A percentile compares a stretch with the other conserved stretches of the same genome.
phyloP scores from a whole-genome alignment of 2,113 vertebrate species.

The Tetraodon nigroviridis region DNA sequence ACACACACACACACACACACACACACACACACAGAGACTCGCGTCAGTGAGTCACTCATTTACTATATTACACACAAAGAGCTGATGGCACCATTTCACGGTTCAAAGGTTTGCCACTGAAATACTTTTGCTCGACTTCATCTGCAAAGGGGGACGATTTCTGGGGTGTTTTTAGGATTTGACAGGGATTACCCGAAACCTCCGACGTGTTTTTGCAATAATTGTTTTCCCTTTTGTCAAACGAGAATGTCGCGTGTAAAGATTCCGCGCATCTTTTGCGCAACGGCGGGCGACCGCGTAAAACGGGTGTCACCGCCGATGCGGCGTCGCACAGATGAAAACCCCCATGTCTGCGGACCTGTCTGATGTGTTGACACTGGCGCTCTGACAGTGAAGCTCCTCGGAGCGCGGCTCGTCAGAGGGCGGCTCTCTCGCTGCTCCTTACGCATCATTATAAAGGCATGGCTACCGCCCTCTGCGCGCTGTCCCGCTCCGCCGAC shows the following conservation, averaged over 20 bases:
- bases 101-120: neutral
- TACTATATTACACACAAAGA: neutral
- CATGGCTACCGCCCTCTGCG: slow-evolving; percentile 51
- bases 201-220: too few relatives aligned
- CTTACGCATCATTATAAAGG: slow-evolving; percentile 61
- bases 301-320: too few relatives aligned
- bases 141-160: too few relatives aligned
- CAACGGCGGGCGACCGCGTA: too few relatives aligned
- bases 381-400: slow-evolving; percentile 7
- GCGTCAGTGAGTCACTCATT: slow-evolving; percentile 28
- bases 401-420: slow-evolving; percentile 31
- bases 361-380: slow-evolving; percentile 17
- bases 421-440: slow-evolving; percentile 55
- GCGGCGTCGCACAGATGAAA: too few relatives aligned
- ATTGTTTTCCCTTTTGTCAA: too few relatives aligned
- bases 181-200: too few relatives aligned
- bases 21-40: neutral
- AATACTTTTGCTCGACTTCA: too few relatives aligned
- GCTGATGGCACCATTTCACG: neutral
- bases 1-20: neutral
- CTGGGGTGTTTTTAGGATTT: too few relatives aligned
- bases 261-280: too few relatives aligned
- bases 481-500: slow-evolving; percentile 36
- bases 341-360: neutral
- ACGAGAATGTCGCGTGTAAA: too few relatives aligned